These are phyloP conservation scores for Trematomus bernacchii DNA, from an alignment of 2,797 vertebrate genomes.

Conservation along the genomic window DNA sequence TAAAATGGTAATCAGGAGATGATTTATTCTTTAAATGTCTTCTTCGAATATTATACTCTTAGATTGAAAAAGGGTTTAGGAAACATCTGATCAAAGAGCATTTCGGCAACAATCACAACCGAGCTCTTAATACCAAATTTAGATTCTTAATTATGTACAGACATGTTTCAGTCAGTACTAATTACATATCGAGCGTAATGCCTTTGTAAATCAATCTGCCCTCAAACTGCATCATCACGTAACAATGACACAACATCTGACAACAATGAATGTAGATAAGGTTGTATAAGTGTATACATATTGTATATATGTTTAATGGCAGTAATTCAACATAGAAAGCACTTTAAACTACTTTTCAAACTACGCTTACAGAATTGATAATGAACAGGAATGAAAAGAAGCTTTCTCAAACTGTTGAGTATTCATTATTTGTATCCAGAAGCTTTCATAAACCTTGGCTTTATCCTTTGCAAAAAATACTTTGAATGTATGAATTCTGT, in stretches of 20 bases:
- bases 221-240: not conserved
- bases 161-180: not conserved
- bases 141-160: not conserved
- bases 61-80: not conserved
- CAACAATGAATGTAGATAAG: not conserved
- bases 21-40: too few species aligned
- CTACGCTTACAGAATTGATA: not conserved
- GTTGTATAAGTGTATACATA: not conserved
- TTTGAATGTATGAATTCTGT: not conserved
- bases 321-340: not conserved
- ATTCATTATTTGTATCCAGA: not conserved
- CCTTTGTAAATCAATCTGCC: constrained; percentile 5
- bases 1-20: too few species aligned
- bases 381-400: too few species aligned
- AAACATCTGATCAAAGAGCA: not conserved
- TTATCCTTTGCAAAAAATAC: not conserved
- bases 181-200: not conserved
- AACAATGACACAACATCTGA: not conserved
- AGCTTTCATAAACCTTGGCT: not conserved
- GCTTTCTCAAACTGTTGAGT: not conserved
- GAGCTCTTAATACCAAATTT: not conserved
- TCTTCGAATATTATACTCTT: too few species aligned
- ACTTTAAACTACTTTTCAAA: not conserved
- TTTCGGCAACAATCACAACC: not conserved
- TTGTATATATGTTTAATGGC: not conserved